Evolutionary conservation across 2,797 vertebrate species (phyloP).

Genomic region (Peromyscus attwateri): DNA sequence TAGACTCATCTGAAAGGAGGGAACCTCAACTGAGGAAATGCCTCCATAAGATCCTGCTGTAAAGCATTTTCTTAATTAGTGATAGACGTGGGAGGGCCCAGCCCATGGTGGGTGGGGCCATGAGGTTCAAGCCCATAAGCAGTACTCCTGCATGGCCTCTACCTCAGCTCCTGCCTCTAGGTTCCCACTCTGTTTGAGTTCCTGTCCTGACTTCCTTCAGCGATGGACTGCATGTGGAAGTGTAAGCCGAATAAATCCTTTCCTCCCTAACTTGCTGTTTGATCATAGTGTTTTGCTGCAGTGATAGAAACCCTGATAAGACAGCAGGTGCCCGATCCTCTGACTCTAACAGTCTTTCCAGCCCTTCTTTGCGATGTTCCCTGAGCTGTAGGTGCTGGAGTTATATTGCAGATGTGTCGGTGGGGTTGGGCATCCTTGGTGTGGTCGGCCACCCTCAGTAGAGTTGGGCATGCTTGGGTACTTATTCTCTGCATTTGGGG

Average conservation of each 20-base stretch:
- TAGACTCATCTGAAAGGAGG: neutral
- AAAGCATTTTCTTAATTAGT: neutral
- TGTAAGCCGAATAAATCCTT: neutral
- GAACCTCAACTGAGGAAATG: neutral
- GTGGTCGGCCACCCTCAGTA: too few species aligned
- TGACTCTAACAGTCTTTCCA: neutral
- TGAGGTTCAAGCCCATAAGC: neutral
- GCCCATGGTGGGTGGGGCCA: neutral
- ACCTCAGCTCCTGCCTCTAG: neutral
- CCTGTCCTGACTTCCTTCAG: neutral
- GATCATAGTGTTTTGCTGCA: neutral
- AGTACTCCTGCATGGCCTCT: neutral
- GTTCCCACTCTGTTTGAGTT: neutral
- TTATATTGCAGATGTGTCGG: neutral
- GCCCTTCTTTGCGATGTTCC: neutral
- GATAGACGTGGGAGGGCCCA: neutral
- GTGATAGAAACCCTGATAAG: neutral
- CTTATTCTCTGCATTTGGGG: neutral
- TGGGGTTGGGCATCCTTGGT: neutral
- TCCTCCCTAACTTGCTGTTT: neutral
- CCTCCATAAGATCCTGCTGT: neutral
- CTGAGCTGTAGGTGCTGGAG: neutral
- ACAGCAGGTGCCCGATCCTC: neutral
- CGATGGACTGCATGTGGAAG: neutral
- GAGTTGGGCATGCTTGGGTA: neutral